Percentiles rank a stretch among this genome's conserved stretches.
These are phyloP conservation scores for Musca vetustissima DNA, from an alignment of 1,140 invertebrate genomes.

Conservation along the genomic window DNA sequence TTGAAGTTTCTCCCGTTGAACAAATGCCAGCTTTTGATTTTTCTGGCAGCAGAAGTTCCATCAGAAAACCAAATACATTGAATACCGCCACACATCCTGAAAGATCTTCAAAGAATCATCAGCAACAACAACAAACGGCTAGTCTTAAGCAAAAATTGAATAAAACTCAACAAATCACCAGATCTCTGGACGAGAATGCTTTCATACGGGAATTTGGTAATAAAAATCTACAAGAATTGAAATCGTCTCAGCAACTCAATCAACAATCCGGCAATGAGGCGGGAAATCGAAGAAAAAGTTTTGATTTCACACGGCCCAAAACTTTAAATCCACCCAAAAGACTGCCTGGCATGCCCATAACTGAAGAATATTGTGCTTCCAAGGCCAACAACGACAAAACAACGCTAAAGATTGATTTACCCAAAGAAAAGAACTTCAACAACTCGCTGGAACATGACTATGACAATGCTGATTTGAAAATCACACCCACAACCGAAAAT, in stretches of 20 bases:
- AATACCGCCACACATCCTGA: conserved; percentile 13
- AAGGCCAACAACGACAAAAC: conserved; percentile 20
- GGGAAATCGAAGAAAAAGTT: conserved; percentile 54
- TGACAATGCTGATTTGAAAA: conserved; percentile 41
- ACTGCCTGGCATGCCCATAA: conserved; percentile 60
- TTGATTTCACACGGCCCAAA: conserved; percentile 58
- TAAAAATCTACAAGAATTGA: conserved; percentile 52
- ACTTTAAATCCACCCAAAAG: conserved; percentile 60
- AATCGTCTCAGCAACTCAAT: conserved; percentile 44
- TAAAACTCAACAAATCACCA: conserved; percentile 65
- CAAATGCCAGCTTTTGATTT: conserved; percentile 52
- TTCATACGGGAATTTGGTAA: conserved; percentile 66
- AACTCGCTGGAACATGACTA: conserved; percentile 30
- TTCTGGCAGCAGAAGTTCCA: conserved; percentile 34
- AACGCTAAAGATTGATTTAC: conserved; percentile 22
- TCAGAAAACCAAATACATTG: conserved; percentile 30
- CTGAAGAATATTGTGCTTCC: conserved; percentile 46
- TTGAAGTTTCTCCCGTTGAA: conserved; percentile 60
- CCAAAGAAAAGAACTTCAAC: conserved; percentile 28
- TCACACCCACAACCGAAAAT: conserved; percentile 63
- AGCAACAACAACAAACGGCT: conserved; percentile 30
- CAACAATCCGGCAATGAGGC: conserved; percentile 31
- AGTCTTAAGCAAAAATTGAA: conserved; percentile 55
- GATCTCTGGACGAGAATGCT: conserved; percentile 72
- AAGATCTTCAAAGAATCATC: conserved; percentile 32